Percentiles rank a stretch among this genome's conserved stretches.
Conservation (phyloP, 2,888 invertebrate genomes). For the Rhingia campestris region DNA sequence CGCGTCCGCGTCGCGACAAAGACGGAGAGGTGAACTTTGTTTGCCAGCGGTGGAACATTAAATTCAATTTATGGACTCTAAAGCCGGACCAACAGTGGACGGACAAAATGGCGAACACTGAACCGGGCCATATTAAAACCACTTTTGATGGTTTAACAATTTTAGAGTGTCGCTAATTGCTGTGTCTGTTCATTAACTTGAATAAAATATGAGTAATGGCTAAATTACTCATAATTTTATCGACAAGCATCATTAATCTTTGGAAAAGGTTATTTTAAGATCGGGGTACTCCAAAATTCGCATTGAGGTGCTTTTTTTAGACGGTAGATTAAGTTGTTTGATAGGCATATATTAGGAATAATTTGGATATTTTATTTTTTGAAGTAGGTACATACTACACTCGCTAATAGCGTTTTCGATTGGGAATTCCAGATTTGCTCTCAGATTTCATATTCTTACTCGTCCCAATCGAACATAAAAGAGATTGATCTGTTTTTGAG, state of each 20-base stretch:
- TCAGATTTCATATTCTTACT: no score
- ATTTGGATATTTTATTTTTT: no score
- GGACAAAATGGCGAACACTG: conserved; percentile 10
- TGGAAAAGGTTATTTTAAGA: not conserved
- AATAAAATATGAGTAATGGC: conserved; percentile 36
- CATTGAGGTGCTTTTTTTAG: not conserved
- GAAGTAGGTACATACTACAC: no score
- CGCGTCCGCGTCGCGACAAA: not conserved
- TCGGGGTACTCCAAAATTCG: conserved; percentile 6
- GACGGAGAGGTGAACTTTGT: conserved; percentile 24
- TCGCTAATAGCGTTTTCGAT: no score
- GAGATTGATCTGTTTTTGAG: no score
- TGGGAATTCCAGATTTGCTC: no score
- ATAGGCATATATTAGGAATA: no score
- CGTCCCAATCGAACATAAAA: no score
- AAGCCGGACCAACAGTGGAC: conserved; percentile 14
- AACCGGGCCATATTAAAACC: conserved; percentile 59
- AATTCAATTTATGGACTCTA: conserved; percentile 45
- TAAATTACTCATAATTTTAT: conserved; percentile 23
- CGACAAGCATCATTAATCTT: conserved; percentile 47
- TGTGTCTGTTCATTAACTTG: conserved; percentile 33
- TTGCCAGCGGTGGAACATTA: conserved; percentile 48
- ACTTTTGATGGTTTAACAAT: conserved; percentile 53
- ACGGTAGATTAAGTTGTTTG: no score
- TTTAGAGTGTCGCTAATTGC: conserved; percentile 55